A percentile compares a stretch with the other conserved stretches of the same genome.
Evolutionary conservation across 1,140 invertebrate species (phyloP).

Genomic region (Leptoteleia sp.): DNA sequence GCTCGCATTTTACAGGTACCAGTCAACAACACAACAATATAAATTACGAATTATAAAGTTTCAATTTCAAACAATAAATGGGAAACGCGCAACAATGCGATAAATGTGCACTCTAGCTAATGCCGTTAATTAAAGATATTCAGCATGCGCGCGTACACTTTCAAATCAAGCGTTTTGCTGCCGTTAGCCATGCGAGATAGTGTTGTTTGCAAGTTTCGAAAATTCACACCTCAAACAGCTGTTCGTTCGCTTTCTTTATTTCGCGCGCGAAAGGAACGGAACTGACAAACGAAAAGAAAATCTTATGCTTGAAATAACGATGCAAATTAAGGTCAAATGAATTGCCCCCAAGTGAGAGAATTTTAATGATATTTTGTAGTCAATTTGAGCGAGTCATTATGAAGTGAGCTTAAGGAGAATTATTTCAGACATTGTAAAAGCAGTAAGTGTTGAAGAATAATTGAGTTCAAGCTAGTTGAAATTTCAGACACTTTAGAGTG

Average conservation of each 20-base stretch:
- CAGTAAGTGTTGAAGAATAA: constrained; percentile 51
- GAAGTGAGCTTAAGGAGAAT: constrained; percentile 43
- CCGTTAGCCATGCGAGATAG: constrained; percentile 22
- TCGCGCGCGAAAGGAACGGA: background rate
- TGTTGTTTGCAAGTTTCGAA: constrained; percentile 2
- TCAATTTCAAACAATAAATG: constrained; percentile 31
- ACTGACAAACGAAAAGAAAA: constrained; percentile 10
- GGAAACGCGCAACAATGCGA: constrained; percentile 38
- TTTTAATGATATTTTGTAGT: constrained; percentile 56
- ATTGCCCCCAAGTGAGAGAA: background rate
- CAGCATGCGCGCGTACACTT: constrained; percentile 33
- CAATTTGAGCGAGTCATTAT: constrained; percentile 52
- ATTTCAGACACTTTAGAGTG: constrained; percentile 41
- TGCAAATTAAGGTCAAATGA: constrained; percentile 48
- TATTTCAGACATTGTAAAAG: constrained; percentile 51
- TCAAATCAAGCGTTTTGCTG: constrained; percentile 21
- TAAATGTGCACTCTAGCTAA: constrained; percentile 49
- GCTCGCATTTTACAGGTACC: constrained; percentile 23
- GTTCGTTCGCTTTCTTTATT: constrained; percentile 4
- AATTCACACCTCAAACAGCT: constrained; percentile 12
- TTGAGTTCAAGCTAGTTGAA: constrained; percentile 40
- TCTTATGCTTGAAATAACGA: constrained; percentile 24
- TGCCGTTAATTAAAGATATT: too few relatives aligned
- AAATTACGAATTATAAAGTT: constrained; percentile 22
- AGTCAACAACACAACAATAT: background rate